Evolutionary conservation across 92 coral and sea anemone species (phyloP).

Genomic region (Anthopleura xanthogrammica): DNA sequence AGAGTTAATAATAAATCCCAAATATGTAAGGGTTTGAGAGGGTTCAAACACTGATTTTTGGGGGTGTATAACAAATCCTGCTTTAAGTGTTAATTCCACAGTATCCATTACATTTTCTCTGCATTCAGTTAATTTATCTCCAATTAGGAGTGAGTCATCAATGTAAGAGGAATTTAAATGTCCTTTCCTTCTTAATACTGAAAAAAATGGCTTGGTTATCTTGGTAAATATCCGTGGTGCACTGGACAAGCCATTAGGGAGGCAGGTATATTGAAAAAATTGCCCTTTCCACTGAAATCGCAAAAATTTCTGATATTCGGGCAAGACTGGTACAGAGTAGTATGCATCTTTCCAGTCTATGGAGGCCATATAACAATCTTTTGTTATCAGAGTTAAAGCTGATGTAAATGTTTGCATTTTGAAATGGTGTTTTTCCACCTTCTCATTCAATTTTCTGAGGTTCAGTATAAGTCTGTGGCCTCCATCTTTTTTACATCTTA

Average conservation of each 20-base stretch:
- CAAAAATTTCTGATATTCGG: constrained; percentile 10
- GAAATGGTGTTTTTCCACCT: constrained; percentile 39
- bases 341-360: constrained; percentile 43
- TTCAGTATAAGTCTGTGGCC: constrained; percentile 30
- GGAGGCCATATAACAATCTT: constrained; percentile 34
- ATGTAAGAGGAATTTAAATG: constrained; percentile 21
- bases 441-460: constrained; percentile 25
- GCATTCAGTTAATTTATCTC: constrained; percentile 24
- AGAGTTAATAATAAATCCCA: constrained; percentile 27
- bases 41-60: constrained; percentile 29
- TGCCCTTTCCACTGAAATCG: constrained; percentile 5
- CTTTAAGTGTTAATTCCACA: background rate
- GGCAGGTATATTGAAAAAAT: constrained; percentile 13
- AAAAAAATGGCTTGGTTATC: constrained; percentile 26
- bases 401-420: constrained; percentile 33
- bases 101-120: constrained; percentile 11
- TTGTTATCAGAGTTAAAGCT: constrained; percentile 27
- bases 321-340: constrained; percentile 34
- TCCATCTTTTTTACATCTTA: constrained; percentile 26
- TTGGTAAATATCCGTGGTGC: constrained; percentile 30
- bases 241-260: constrained; percentile 28
- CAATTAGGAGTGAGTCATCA: constrained; percentile 11
- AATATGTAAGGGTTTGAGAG: constrained; percentile 22
- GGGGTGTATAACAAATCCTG: constrained; percentile 32
- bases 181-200: constrained; percentile 12